These are phyloP conservation scores for Syrphus vitripennis DNA, from an alignment of 2,888 invertebrate species.

Conservation along the genomic window DNA sequence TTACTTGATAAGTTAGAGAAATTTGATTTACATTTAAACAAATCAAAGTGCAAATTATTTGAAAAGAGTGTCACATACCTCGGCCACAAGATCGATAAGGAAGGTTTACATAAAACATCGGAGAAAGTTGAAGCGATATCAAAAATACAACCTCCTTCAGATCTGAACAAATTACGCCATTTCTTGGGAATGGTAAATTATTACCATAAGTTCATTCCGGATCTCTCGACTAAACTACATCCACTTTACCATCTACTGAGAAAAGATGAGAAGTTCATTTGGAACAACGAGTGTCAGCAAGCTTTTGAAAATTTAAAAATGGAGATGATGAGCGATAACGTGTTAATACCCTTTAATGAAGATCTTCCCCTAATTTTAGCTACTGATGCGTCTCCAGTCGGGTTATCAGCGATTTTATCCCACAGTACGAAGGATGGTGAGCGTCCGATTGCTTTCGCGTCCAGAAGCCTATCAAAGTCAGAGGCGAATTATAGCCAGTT, in stretches of 20 bases:
- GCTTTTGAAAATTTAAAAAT: not conserved
- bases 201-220: slow-evolving; percentile 41
- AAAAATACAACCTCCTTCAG: slow-evolving; percentile 71
- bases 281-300: slow-evolving; percentile 62
- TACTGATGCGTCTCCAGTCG: not conserved
- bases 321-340: not conserved
- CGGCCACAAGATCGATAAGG: slow-evolving; percentile 73
- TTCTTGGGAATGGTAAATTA: slow-evolving; percentile 43
- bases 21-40: slow-evolving; percentile 20
- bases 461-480: not conserved
- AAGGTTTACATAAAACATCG: slow-evolving; percentile 73
- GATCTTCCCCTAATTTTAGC: not conserved
- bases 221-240: slow-evolving; percentile 25
- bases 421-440: not conserved
- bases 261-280: slow-evolving; percentile 68
- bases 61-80: slow-evolving; percentile 10
- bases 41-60: not conserved
- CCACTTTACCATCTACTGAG: slow-evolving; percentile 22
- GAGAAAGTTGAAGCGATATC: slow-evolving; percentile 73
- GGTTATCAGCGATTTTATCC: not conserved
- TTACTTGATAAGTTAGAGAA: not conserved
- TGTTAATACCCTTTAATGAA: not conserved
- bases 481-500: not conserved
- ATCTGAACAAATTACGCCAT: slow-evolving; percentile 40
- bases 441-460: not conserved